A percentile compares a stretch with the other conserved stretches of the same genome.
These are phyloP conservation scores for Brachycybe producta DNA, from an alignment of 2,888 invertebrate species.

Conservation along the genomic window DNA sequence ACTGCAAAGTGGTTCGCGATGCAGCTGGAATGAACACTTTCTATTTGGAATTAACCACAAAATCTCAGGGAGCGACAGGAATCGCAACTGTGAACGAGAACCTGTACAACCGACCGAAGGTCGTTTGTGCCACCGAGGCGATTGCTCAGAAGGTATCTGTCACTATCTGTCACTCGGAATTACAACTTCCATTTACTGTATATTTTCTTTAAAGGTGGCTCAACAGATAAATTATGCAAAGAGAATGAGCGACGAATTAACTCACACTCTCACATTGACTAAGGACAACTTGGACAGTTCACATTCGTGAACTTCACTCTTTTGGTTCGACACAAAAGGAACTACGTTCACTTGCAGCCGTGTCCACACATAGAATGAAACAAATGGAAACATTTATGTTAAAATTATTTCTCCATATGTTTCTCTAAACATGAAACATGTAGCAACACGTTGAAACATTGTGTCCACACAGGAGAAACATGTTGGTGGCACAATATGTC, in stretches of 20 bases:
- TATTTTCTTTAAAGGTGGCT: slow-evolving; percentile 40
- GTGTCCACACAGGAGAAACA: too few species aligned
- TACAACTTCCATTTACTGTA: not conserved
- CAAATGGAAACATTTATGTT: too few species aligned
- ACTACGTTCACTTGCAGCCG: too few species aligned
- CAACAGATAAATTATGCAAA: slow-evolving; percentile 81
- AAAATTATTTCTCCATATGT: too few species aligned
- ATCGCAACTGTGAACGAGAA: slow-evolving; percentile 30
- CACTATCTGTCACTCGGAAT: not conserved
- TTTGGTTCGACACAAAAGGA: too few species aligned
- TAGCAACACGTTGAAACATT: too few species aligned
- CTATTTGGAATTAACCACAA: slow-evolving; percentile 53
- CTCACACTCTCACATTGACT: slow-evolving; percentile 45
- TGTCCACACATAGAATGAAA: too few species aligned
- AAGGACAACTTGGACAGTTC: slow-evolving; percentile 18
- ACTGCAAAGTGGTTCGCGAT: slow-evolving; percentile 45
- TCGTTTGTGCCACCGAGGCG: slow-evolving; percentile 58
- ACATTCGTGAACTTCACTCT: not conserved
- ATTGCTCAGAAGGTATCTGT: slow-evolving; percentile 42
- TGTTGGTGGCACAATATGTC: too few species aligned
- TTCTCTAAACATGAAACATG: too few species aligned
- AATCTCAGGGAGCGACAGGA: slow-evolving; percentile 41
- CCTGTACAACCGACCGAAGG: slow-evolving; percentile 52
- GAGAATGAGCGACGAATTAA: slow-evolving; percentile 66
- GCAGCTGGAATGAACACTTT: slow-evolving; percentile 35